These are phyloP conservation scores for Mionectes olivaceus DNA, from an alignment of 2,797 vertebrate genomes.

Conservation along the genomic window DNA sequence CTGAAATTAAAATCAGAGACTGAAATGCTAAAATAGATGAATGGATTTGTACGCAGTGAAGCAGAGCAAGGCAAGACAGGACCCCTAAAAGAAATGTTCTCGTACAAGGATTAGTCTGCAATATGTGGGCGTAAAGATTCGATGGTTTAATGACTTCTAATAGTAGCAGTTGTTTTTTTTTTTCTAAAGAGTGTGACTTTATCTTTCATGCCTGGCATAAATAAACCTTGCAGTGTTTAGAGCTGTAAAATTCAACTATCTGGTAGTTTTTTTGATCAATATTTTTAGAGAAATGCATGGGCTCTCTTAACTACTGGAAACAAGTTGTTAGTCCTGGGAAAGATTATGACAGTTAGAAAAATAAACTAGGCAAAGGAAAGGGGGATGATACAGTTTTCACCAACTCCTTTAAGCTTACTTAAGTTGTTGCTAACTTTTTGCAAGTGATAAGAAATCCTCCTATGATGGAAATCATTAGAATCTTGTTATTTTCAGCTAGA, in stretches of 20 bases:
- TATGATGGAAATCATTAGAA: not conserved
- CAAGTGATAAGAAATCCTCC: not conserved
- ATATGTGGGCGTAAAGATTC: not conserved
- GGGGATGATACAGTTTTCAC: not conserved
- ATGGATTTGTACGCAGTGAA: not conserved
- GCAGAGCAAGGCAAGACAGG: not conserved
- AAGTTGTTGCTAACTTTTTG: not conserved
- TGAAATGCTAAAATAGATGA: not conserved
- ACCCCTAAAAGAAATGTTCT: not conserved
- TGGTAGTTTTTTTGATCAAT: not conserved
- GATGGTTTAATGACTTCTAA: not conserved
- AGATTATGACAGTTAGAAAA: not conserved
- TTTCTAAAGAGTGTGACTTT: not conserved
- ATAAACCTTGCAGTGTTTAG: not conserved
- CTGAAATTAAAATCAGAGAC: not conserved
- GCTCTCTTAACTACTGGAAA: not conserved
- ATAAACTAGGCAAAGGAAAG: not conserved
- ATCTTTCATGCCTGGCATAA: not conserved
- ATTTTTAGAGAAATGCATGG: not conserved
- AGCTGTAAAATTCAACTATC: not conserved
- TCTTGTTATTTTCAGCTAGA: not conserved
- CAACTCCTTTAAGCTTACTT: not conserved
- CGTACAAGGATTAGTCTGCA: not conserved
- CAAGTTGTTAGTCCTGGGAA: not conserved
- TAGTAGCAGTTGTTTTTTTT: not conserved